phyloP scores from a whole-genome alignment of 2,113 vertebrate genomes.

The Phaetusa simplex region DNA sequence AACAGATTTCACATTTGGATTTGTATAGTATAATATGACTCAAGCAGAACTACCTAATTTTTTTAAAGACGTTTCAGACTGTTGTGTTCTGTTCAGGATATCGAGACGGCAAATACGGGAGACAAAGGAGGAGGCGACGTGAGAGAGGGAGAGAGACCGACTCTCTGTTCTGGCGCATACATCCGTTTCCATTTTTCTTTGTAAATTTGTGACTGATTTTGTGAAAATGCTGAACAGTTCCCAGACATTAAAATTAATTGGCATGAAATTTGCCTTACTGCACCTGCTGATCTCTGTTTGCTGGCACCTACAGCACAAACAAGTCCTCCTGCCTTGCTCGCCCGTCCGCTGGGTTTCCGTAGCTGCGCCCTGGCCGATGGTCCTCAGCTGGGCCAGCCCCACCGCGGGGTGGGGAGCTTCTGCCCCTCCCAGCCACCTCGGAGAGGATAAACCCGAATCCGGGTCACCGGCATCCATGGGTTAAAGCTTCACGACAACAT shows the following conservation, averaged over 20 bases:
- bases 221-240: not conserved
- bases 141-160: not conserved
- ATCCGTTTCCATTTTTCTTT: not conserved
- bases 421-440: not conserved
- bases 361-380: not conserved
- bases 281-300: not conserved
- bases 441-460: not conserved
- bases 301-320: not conserved
- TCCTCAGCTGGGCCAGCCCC: not conserved
- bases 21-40: not conserved
- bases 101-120: accelerated
- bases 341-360: not conserved
- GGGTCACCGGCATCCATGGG: not conserved
- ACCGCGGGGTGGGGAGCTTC: not conserved
- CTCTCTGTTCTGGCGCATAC: not conserved
- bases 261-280: not conserved
- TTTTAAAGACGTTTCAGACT: not conserved
- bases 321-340: not conserved
- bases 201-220: not conserved
- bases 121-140: not conserved
- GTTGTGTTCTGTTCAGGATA: not conserved
- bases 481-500: not conserved
- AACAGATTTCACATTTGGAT: slow-evolving; percentile 16
- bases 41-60: not conserved
- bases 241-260: not conserved